Evolutionary conservation across 2,113 vertebrate species (phyloP), one percentile per base, ranked within the genome.

Genomic region (Dicaeum eximium): DNA sequence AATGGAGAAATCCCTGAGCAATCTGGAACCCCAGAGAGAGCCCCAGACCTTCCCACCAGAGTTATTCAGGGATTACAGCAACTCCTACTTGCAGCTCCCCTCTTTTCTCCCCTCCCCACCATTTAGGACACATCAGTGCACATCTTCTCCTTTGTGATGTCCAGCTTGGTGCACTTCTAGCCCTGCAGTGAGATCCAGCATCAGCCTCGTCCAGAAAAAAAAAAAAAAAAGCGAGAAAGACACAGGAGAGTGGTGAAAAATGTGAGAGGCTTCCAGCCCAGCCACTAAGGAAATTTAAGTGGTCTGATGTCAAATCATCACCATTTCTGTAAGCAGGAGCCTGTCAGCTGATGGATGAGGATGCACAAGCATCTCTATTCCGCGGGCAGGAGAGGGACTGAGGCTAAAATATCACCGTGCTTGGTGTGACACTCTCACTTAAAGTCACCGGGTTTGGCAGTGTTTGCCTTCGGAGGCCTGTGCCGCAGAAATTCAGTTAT

Each of bases 341-440:
- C 74, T 95, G 88, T 74, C 93, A 86, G 74, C 81, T 93, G 96
- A 96, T 47, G 79, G 88, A 93, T 86, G 90, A 61, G 90, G 74
- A 88, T 0, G 2, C 15, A 72, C 22, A 20, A 40, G 56, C 73
- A 50, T 37, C 90, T 94, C 5, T 35, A 31, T 56, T 93, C 86
- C 9, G 22, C 81, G 80, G 85, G 92, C 81, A 86, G 66, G 69
- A 87, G 40, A 16, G 22, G 74, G 80, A 95, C 80, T 16, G 2
- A 35, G 72, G 47, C 60, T n/a, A 80, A 92, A 94, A 79, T 72
- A 94, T 87, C 64, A 25, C 81, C 0, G 2, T 6, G 3, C 51
- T 71, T 9, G 57, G 9, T 30, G 53, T 85, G 92, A 75, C 81
- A 72, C 28, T 38, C 62, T 67, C 87, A 87, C 90, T 92, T 91